Percentiles rank a stretch among this genome's conserved stretches.
Conservation (phyloP, 2,797 vertebrate species). For the Eulemur mongoz region DNA sequence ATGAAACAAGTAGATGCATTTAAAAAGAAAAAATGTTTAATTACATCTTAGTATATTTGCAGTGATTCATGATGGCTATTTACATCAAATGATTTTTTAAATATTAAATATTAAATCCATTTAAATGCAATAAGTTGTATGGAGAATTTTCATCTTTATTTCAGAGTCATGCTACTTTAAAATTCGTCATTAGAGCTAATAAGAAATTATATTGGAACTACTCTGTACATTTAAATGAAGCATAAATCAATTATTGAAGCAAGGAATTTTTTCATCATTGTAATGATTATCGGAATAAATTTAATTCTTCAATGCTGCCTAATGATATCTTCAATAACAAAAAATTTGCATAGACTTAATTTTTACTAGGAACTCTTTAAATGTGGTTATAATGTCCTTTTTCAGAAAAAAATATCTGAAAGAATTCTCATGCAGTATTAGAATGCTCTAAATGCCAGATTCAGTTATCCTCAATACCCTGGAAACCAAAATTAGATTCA, state of each 20-base stretch:
- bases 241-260: slow-evolving; percentile 91
- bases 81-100: slow-evolving; percentile 90
- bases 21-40: slow-evolving; percentile 86
- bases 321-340: slow-evolving; percentile 86
- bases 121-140: slow-evolving; percentile 90
- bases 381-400: slow-evolving; percentile 72
- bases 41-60: slow-evolving; percentile 88
- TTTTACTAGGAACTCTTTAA: slow-evolving; percentile 80
- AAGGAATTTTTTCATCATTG: slow-evolving; percentile 88
- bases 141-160: slow-evolving; percentile 90
- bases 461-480: slow-evolving; percentile 57
- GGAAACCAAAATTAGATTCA: slow-evolving; percentile 71
- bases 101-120: slow-evolving; percentile 91
- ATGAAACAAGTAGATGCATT: slow-evolving; percentile 82
- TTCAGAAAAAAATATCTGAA: slow-evolving; percentile 61
- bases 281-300: slow-evolving; percentile 90
- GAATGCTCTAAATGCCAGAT: slow-evolving; percentile 57
- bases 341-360: slow-evolving; percentile 81
- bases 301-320: slow-evolving; percentile 86
- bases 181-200: slow-evolving; percentile 89
- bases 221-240: slow-evolving; percentile 89
- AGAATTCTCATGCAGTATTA: slow-evolving; percentile 47
- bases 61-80: slow-evolving; percentile 89
- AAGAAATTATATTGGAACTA: slow-evolving; percentile 89
- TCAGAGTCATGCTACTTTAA: slow-evolving; percentile 87